Base-by-base conservation (phyloP, 2,797 vertebrate species). In the Pachyuromys duprasi region DNA sequence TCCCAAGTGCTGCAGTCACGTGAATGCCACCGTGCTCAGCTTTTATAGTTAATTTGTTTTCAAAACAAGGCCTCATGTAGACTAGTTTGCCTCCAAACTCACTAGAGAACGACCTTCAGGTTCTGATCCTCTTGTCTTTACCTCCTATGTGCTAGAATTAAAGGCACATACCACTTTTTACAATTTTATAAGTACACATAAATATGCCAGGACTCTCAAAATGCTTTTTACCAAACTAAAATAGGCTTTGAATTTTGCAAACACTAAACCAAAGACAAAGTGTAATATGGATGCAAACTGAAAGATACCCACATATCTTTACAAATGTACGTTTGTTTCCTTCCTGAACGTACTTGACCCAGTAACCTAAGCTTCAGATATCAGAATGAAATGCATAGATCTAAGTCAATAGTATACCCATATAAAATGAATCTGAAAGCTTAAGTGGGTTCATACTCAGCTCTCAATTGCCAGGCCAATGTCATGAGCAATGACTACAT, bases 151-250 rank as follows among this genome's bases (percentile, higher is more conserved):
- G 31, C 72, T 89, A 45, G 42, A 42, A 24, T 49, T 76, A n/a
- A n/a, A 89, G 20, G 72, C 57, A 45, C 8, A 5, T 17, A 62
- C 18, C 39, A 63, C 7, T 36, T 88, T 94, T 80, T 92, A 84
- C 3, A 81, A 36, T 89, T 95, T 96, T 62, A 74, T 92, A 92
- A 89, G 57, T 17, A 93, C 90, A 93, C 24, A 62, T 63, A 94
- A 96, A 13, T 42, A 84, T 95, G 83, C 53, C n/a, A 95, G 81
- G 67, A 74, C 36, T 91, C 49, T n/a, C 2, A 78, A 4, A 91
- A 60, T 70, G 78, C 24, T 96, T 84, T 80, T 76, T 17, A 74
- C 36, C 62, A 96, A 82, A 22, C 81, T 90, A 90, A 92, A 92
- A 70, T 86, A 87, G 45, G 80, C 3, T 72, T 49, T 62, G 18